phyloP scores from a whole-genome alignment of 2,797 vertebrate genomes.

The Eremophila alpestris region DNA sequence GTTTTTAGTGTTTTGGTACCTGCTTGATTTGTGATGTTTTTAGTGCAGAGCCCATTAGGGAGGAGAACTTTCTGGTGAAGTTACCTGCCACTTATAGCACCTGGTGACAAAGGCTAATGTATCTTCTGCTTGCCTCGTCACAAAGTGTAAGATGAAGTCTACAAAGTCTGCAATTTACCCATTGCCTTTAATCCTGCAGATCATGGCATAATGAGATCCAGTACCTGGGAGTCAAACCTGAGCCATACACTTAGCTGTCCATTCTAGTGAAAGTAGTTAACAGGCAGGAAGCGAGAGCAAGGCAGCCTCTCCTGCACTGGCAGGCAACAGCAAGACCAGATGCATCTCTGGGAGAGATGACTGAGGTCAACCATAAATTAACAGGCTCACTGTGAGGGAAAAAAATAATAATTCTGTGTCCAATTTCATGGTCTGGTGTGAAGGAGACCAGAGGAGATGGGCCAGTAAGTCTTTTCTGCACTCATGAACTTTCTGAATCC shows the following conservation, averaged over 20 bases:
- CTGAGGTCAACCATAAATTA: slow-evolving; percentile 34
- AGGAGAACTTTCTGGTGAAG: not conserved
- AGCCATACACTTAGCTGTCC: not conserved
- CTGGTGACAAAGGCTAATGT: not conserved
- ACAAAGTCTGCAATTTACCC: not conserved
- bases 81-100: not conserved
- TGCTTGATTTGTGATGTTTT: not conserved
- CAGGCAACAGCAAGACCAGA: not conserved
- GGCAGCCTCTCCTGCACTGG: not conserved
- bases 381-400: not conserved
- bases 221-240: not conserved
- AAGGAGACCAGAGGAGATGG: not conserved
- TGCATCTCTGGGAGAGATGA: not conserved
- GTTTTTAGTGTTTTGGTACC: not conserved
- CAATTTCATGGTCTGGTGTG: not conserved
- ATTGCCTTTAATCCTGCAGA: not conserved
- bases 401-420: not conserved
- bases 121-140: not conserved
- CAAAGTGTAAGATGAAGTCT: not conserved
- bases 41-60: not conserved
- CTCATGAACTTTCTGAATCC: not conserved
- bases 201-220: not conserved
- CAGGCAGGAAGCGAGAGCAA: not conserved
- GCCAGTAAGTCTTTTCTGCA: not conserved
- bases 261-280: slow-evolving; percentile 36